Percentiles rank a stretch among this genome's conserved stretches.
Conservation (phyloP, 2,888 invertebrate species). For the Lepidochitona cinerea region DNA sequence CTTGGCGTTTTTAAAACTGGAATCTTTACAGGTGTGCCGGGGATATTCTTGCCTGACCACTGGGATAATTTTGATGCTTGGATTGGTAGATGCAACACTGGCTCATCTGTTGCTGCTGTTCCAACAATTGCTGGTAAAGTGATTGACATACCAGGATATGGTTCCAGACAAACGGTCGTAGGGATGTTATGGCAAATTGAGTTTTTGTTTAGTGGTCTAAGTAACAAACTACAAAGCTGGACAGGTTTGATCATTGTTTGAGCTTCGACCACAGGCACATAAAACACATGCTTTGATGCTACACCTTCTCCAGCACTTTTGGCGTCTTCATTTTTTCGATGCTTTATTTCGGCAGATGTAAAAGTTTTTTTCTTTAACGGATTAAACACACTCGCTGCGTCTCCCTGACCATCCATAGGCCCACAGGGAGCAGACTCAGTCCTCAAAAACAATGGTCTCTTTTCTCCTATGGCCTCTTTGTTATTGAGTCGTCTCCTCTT, state of each 20-base stretch:
- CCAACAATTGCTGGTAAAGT: slow-evolving; percentile 10
- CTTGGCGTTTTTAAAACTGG: background rate
- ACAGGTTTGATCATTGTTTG: slow-evolving; percentile 25
- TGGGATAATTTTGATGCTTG: background rate
- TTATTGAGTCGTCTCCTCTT: background rate
- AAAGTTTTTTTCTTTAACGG: background rate
- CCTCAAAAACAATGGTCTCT: background rate
- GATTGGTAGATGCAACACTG: background rate
- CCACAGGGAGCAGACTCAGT: background rate
- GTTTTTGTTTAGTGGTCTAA: background rate
- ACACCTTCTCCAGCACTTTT: background rate
- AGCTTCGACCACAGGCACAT: slow-evolving; percentile 45
- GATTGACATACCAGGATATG: background rate
- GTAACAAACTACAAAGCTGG: slow-evolving; percentile 6
- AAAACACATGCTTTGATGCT: slow-evolving; percentile 3
- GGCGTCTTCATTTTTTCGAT: background rate
- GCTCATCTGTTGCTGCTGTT: background rate
- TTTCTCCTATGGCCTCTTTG: background rate
- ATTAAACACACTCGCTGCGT: background rate
- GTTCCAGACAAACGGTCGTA: background rate
- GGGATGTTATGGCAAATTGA: background rate
- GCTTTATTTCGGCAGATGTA: background rate
- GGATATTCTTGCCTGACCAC: background rate
- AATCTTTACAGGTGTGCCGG: background rate
- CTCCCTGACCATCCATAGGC: background rate